Evolutionary conservation across 64 coral and sea anemone species (phyloP), one percentile per base, ranked within the genome.

Genomic region (Stichodactyla helianthus): DNA sequence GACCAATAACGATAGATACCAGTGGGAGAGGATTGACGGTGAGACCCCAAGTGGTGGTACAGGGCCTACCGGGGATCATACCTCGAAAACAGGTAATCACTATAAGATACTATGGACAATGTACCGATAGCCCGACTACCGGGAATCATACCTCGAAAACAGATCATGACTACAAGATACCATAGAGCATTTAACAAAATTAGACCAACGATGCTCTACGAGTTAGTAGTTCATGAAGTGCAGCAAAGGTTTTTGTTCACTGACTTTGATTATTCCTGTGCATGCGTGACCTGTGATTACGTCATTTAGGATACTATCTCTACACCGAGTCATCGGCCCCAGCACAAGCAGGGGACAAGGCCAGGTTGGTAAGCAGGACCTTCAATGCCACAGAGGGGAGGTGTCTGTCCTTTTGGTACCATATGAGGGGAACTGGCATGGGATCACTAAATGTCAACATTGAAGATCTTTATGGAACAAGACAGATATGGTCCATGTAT

Each of bases 341-440:
- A 51, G 52, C 51, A 31, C 20, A 22, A 59, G 1, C 20, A 6
- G 84, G 77, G 6, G 19, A 80, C 18, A 78, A 79, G 57, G 84
- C 55, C 8, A 26, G 52, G 51, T 71, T 92, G 16, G 61, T 82
- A 12, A 92, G 90, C 35, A 92, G 76, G 79, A 15, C 56, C 55
- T 92, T 92, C 50, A 64, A 59, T 15, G 90, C 84, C 16, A 62
- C 27, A 19, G 61, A 79, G 15, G 15, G 50, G 44, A 82, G 26
- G 26, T 93, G 92, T 64, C 26, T 93, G 23, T 77, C 77, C 0
- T 93, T 93, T 82, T 93, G 87, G 83, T 93, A 83, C 27, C 83
- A 93, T 52, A 93, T 93, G 88, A 52, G 25, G 13, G 92, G 92
- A 19, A 13, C 26, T 82, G 53, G 51, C 4, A 89, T 93, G 82